phyloP scores from a whole-genome alignment of 2,113 vertebrate genomes.

The Lathamus discolor region DNA sequence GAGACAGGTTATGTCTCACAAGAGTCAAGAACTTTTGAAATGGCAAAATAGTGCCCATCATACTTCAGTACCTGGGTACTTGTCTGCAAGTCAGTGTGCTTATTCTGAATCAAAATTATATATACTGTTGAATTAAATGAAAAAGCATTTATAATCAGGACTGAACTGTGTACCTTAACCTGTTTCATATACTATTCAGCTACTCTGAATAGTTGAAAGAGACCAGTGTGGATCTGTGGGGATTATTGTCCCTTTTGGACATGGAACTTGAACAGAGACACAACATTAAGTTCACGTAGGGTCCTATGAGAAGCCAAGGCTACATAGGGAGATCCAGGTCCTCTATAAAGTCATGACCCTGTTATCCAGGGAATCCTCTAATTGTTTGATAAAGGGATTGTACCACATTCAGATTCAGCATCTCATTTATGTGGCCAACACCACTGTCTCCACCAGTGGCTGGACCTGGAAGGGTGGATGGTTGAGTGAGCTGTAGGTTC shows the following conservation, averaged over 20 bases:
- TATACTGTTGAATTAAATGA: not conserved
- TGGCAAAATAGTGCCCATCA: not conserved
- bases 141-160: not conserved
- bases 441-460: not conserved
- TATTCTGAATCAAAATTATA: not conserved
- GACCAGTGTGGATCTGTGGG: fast-evolving
- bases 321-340: not conserved
- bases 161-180: not conserved
- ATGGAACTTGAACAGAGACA: not conserved
- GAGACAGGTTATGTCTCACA: not conserved
- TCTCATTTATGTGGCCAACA: not conserved
- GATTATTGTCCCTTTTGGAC: not conserved
- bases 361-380: not conserved
- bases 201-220: not conserved
- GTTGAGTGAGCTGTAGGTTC: not conserved
- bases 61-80: not conserved
- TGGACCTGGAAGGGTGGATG: not conserved
- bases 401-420: not conserved
- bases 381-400: not conserved
- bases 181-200: not conserved
- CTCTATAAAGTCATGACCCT: not conserved
- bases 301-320: not conserved
- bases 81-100: not conserved
- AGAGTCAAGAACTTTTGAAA: not conserved
- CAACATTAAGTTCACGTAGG: not conserved